These are phyloP conservation scores for Dendropsophus ebraccatus DNA, from an alignment of 2,113 vertebrate species.

Conservation along the genomic window DNA sequence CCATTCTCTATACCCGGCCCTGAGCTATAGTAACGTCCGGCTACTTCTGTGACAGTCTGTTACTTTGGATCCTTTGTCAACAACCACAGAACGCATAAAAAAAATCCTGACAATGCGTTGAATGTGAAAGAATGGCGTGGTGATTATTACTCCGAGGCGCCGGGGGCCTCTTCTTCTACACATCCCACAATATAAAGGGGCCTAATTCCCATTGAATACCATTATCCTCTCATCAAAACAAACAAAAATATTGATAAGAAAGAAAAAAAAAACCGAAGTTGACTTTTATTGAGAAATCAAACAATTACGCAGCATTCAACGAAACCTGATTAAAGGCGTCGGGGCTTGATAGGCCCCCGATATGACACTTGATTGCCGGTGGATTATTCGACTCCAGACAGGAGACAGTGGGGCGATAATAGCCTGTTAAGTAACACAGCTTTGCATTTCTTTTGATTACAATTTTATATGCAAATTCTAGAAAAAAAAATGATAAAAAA, in stretches of 20 bases:
- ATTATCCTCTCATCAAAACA: constrained; percentile 36
- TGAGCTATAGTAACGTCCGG: no score
- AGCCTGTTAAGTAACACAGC: constrained; percentile 48
- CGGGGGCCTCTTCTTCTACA: no score
- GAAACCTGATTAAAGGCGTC: constrained; percentile 22
- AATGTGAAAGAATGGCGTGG: no score
- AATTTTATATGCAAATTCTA: constrained; percentile 54
- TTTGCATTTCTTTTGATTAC: constrained; percentile 50
- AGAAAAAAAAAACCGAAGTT: not conserved
- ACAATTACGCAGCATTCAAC: constrained; percentile 45
- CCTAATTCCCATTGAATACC: not conserved
- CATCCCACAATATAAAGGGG: not conserved
- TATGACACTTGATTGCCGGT: constrained; percentile 45
- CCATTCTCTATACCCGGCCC: no score
- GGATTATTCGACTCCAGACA: constrained; percentile 41
- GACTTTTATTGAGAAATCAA: constrained; percentile 43
- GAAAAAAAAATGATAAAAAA: not conserved
- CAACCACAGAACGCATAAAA: not conserved
- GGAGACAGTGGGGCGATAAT: constrained; percentile 38
- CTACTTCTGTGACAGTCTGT: no score
- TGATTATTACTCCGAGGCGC: not conserved
- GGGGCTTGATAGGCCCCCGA: not conserved
- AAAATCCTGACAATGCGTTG: no score
- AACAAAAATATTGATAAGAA: constrained; percentile 48
- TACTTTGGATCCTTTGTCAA: not conserved